Base-by-base conservation (phyloP, 2,888 invertebrate species). In the Morpho achilles region DNA sequence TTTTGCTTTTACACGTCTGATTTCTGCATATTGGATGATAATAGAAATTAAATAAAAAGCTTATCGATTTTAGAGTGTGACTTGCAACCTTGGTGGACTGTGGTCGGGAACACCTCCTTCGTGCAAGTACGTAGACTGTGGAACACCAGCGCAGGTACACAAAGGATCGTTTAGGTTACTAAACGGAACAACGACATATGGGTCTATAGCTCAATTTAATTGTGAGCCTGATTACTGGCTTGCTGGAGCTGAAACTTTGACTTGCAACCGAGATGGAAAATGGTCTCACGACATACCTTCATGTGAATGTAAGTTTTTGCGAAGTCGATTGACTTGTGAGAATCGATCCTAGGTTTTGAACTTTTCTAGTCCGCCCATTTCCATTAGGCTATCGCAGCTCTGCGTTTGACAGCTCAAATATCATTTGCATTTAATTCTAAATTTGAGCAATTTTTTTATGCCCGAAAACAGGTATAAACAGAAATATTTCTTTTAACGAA, bases 61-160 rank as follows among this genome's bases (percentile, higher is more conserved):
- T 10, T 53, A 3, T 47, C 46, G 8, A 10, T 76, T 75, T 10
- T 74, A 96, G 96, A 93, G 95, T 45, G 91, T 97, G 43, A 94
- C 94, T 8, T 98, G 98, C 77, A 94, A 95, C 45, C 92, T 97
- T 10, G 97, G 97, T 3, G 98, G 98, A 0, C 92, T 93, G 62
- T 98, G 97, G 97, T 94, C 94, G 0, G 93, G 92, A 44, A 94
- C 94, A 16, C 93, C 95, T 0, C 96, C 97, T 0, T 93, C 94
- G 3, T 97, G 97, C 80, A 94, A 95, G 77, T 97, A 95, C 82
- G 95, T 97, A 3, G 97, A 96, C 80, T 97, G 96, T 78, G 96
- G 96, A 0, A 94, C 95, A 7, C 96, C 96, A 0, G 95, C 95
- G 0, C 94, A 94, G 67, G 94, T 96, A 4, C 95, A 95, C 78